Conservation (phyloP, 2,888 invertebrate species). For the Brassicogethes aeneus region DNA sequence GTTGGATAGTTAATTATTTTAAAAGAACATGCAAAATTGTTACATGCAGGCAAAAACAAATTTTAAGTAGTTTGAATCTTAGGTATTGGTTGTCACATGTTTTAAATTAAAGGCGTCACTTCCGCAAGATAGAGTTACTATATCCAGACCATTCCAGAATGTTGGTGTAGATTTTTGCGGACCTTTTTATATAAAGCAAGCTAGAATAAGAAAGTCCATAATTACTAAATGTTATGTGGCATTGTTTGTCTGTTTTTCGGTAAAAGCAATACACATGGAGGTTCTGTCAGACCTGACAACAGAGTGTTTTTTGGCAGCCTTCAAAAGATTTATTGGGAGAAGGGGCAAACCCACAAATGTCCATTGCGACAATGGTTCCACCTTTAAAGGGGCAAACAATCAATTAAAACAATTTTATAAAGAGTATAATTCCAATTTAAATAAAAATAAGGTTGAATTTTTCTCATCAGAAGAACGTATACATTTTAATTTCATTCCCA, state of each 20-base stretch:
- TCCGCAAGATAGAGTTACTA: conserved; percentile 7
- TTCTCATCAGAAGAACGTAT: too few species aligned
- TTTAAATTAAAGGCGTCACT: conserved; percentile 9
- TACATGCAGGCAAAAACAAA: conserved; percentile 12
- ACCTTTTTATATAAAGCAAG: conserved; percentile 8
- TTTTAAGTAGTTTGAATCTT: conserved; percentile 7
- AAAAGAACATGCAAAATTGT: conserved; percentile 8
- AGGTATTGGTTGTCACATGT: conserved; percentile 11
- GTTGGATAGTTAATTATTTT: too few species aligned
- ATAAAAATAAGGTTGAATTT: too few species aligned
- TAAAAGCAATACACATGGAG: too few species aligned
- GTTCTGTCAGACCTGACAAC: too few species aligned
- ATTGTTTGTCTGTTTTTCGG: too few species aligned
- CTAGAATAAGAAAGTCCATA: conserved; percentile 2
- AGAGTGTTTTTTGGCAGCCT: too few species aligned
- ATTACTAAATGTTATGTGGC: conserved; percentile 7
- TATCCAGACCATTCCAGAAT: conserved; percentile 5
- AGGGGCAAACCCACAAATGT: too few species aligned
- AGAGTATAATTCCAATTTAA: background rate
- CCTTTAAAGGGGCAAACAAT: too few species aligned
- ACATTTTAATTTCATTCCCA: too few species aligned
- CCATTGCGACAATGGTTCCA: too few species aligned
- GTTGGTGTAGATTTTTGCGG: conserved; percentile 9
- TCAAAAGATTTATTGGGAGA: too few species aligned
- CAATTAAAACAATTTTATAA: conserved; percentile 5